phyloP scores from a whole-genome alignment of 2,888 invertebrate species.

The Empis livida region DNA sequence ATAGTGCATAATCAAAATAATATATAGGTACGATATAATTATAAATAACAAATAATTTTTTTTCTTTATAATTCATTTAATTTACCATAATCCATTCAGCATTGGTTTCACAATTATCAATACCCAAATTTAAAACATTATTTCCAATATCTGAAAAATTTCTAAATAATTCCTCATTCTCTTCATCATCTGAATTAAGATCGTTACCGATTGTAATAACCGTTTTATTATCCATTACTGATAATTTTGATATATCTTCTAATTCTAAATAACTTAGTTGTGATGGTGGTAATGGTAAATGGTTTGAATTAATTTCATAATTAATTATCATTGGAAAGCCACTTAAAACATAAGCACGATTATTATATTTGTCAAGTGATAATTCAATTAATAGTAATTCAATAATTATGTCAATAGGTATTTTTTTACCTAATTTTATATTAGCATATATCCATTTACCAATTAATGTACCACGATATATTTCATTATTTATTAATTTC shows the following conservation, averaged over 20 bases:
- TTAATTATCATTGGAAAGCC: conserved; percentile 44
- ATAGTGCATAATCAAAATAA: too few species aligned
- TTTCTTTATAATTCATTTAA: too few species aligned
- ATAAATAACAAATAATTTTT: too few species aligned
- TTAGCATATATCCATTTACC: conserved; percentile 47
- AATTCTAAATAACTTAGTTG: too few species aligned
- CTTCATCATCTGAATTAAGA: not conserved
- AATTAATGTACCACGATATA: conserved; percentile 40
- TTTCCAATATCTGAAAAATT: not conserved
- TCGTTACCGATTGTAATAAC: too few species aligned
- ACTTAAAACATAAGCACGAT: conserved; percentile 51
- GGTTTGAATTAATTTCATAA: not conserved
- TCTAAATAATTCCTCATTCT: not conserved
- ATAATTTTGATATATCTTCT: too few species aligned
- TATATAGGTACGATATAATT: too few species aligned
- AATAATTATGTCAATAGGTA: conserved; percentile 40
- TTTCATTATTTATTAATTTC: conserved; percentile 43
- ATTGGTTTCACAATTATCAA: too few species aligned
- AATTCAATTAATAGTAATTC: conserved; percentile 41
- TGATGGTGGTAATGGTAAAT: too few species aligned
- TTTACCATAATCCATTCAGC: too few species aligned
- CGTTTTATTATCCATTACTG: too few species aligned
- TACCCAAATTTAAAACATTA: too few species aligned
- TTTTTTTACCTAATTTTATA: conserved; percentile 39
- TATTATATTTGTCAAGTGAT: conserved; percentile 38